Percentiles rank a stretch among this genome's conserved stretches.
These are phyloP conservation scores for Gymnodraco acuticeps DNA, from an alignment of 2,797 vertebrate species.

Conservation along the genomic window DNA sequence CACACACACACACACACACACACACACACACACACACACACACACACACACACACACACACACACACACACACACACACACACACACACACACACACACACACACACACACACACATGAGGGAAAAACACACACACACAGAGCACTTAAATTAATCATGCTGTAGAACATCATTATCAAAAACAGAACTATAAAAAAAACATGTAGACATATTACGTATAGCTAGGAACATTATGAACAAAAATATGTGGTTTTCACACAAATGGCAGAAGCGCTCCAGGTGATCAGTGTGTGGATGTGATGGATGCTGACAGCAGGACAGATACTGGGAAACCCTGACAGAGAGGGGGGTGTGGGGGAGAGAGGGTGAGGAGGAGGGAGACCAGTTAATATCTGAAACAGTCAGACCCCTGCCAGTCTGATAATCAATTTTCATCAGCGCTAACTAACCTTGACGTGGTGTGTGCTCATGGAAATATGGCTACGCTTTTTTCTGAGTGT, in stretches of 20 bases:
- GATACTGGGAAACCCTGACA: constrained; percentile 56
- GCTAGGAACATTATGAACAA: neutral
- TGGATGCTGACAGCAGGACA: constrained; percentile 50
- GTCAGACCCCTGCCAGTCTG: constrained; percentile 63
- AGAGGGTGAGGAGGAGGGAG: constrained; percentile 27
- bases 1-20: constrained; percentile 20
- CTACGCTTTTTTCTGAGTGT: neutral
- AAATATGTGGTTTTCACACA: constrained; percentile 12
- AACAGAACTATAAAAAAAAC: constrained; percentile 3
- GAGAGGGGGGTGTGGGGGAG: constrained; percentile 17
- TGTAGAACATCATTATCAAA: neutral
- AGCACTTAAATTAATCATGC: constrained; percentile 22
- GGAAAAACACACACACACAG: constrained; percentile 32
- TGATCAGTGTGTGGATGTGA: constrained; percentile 35
- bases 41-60: constrained; percentile 29
- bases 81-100: constrained; percentile 20
- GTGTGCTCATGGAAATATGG: constrained; percentile 47
- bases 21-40: constrained; percentile 33
- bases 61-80: constrained; percentile 40
- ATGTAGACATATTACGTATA: constrained; percentile 1
- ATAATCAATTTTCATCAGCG: constrained; percentile 73
- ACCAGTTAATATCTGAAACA: constrained; percentile 57
- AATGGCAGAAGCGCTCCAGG: constrained; percentile 43
- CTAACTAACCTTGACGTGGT: constrained; percentile 74
- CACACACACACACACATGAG: constrained; percentile 16